Evolutionary conservation across 2,797 vertebrate species (phyloP).

Genomic region (Thripadectes ignobilis): DNA sequence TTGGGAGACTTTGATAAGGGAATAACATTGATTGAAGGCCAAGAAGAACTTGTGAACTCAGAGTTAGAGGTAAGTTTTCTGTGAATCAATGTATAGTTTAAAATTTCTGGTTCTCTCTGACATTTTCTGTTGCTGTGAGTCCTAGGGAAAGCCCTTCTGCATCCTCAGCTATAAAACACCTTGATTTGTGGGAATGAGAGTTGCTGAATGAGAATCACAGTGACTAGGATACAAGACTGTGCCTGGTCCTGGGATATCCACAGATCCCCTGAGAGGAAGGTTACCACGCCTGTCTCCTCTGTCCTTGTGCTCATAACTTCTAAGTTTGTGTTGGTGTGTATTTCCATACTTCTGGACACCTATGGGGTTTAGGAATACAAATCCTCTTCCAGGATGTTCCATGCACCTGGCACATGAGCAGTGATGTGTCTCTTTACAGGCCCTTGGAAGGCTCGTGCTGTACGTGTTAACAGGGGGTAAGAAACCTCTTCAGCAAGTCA

Average conservation of each 20-base stretch:
- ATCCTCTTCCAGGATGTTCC: neutral
- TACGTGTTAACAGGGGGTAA: slow-evolving; percentile 57
- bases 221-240: neutral
- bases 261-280: too few species aligned
- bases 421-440: slow-evolving; percentile 42
- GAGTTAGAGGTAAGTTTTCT: slow-evolving; percentile 71
- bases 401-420: accelerated
- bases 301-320: neutral
- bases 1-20: slow-evolving; percentile 74
- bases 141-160: neutral
- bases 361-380: neutral
- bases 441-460: slow-evolving; percentile 61
- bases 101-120: neutral
- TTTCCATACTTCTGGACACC: neutral
- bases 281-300: neutral
- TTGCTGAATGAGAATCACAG: neutral
- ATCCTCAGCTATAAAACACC: neutral
- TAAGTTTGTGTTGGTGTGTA: neutral
- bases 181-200: neutral
- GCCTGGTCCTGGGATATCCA: neutral
- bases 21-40: neutral
- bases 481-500: slow-evolving; percentile 8
- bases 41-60: neutral
- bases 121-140: neutral
- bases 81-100: accelerated